These are phyloP conservation scores for Ophion obscuratus DNA, from an alignment of 2,888 invertebrate genomes.

Conservation along the genomic window DNA sequence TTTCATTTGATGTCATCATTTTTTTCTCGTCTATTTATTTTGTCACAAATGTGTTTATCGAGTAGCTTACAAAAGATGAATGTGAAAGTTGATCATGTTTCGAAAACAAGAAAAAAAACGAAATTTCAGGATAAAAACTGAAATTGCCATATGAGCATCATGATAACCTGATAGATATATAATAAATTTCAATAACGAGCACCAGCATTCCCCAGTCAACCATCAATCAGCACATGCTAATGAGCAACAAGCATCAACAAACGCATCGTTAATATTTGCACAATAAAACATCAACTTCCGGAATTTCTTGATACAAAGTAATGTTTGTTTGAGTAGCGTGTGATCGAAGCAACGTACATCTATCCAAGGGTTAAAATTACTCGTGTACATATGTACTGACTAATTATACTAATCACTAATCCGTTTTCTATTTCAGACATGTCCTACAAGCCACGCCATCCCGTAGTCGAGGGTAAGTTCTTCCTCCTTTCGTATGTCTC, in stretches of 20 bases:
- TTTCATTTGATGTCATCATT: not conserved
- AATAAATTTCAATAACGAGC: not conserved
- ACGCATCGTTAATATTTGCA: not conserved
- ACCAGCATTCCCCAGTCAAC: not conserved
- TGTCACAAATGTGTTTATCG: too few relatives aligned
- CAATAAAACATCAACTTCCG: not conserved
- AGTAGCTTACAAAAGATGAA: too few relatives aligned
- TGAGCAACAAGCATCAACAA: not conserved
- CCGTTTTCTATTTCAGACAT: conserved; percentile 86
- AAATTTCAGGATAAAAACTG: too few relatives aligned
- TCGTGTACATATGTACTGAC: conserved; percentile 29
- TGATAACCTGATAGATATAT: too few relatives aligned
- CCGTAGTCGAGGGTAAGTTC: conserved; percentile 87
- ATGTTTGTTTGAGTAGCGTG: not conserved
- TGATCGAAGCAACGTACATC: not conserved
- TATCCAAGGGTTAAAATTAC: conserved; percentile 35
- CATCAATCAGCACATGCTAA: not conserved
- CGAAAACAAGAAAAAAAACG: too few relatives aligned
- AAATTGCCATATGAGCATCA: too few relatives aligned
- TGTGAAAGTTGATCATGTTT: too few relatives aligned
- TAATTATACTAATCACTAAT: conserved; percentile 63
- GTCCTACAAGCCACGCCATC: conserved; percentile 88
- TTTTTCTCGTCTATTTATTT: not conserved
- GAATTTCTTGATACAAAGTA: not conserved
- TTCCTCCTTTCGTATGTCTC: conserved; percentile 31